phyloP scores from a whole-genome alignment of 2,888 invertebrate genomes.

The Acleris holmiana region DNA sequence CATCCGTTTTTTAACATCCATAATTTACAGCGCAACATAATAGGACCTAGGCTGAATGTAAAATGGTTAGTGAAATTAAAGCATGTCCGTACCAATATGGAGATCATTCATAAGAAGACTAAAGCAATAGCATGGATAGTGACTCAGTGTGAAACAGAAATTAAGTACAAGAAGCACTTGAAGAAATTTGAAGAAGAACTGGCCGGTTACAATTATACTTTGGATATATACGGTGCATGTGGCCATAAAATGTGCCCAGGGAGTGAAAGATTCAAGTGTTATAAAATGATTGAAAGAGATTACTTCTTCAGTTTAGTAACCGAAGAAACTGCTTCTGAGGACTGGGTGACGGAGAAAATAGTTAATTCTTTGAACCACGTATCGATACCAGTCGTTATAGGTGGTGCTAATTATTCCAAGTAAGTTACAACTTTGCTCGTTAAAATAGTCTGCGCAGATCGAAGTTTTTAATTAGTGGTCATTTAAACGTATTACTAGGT shows the following conservation, averaged over 20 bases:
- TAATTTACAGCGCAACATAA: slow-evolving; percentile 47
- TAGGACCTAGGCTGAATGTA: slow-evolving; percentile 61
- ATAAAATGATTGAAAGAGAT: slow-evolving; percentile 60
- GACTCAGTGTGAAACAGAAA: slow-evolving; percentile 60
- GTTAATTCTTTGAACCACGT: slow-evolving; percentile 57
- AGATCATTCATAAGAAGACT: slow-evolving; percentile 51
- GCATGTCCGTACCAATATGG: slow-evolving; percentile 45
- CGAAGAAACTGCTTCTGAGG: slow-evolving; percentile 63
- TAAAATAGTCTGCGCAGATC: slow-evolving; percentile 19
- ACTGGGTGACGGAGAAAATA: slow-evolving; percentile 65
- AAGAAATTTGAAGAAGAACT: slow-evolving; percentile 59
- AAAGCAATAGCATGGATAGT: slow-evolving; percentile 69
- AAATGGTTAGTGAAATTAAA: slow-evolving; percentile 59
- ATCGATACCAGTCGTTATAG: slow-evolving; percentile 67
- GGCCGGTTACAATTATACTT: slow-evolving; percentile 58
- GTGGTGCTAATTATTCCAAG: slow-evolving; percentile 63
- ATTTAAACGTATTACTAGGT: no score
- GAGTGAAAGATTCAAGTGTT: slow-evolving; percentile 53
- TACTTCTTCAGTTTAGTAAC: slow-evolving; percentile 69
- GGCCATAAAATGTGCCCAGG: slow-evolving; percentile 60
- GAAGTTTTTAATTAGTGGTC: slow-evolving; percentile 29
- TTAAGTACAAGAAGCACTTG: slow-evolving; percentile 57
- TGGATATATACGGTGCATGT: slow-evolving; percentile 67
- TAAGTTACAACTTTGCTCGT: slow-evolving; percentile 44
- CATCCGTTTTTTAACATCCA: slow-evolving; percentile 64